Percentiles rank a stretch among this genome's conserved stretches.
Conservation (phyloP, 1,140 invertebrate species). For the Ruditapes philippinarum region DNA sequence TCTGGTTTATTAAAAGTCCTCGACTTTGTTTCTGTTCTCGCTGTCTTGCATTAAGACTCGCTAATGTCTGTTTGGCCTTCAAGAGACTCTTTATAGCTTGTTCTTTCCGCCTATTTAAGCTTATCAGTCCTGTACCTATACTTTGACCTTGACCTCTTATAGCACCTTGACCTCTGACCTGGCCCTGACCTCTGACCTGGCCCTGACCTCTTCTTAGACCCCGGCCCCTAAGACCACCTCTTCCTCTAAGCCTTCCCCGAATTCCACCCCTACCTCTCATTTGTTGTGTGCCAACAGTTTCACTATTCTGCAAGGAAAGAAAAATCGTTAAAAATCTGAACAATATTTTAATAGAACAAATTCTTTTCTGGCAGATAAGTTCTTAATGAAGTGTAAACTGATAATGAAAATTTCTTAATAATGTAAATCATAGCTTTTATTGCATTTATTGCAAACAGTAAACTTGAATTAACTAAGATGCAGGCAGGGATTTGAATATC, state of each 20-base stretch:
- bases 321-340: background rate
- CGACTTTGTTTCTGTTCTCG: constrained; percentile 30
- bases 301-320: background rate
- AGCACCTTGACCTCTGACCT: background rate
- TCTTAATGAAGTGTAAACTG: background rate
- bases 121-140: background rate
- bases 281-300: background rate
- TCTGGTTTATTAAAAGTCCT: constrained; percentile 27
- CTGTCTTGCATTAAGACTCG: constrained; percentile 9
- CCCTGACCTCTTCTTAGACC: background rate
- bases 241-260: background rate
- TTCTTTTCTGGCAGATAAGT: background rate
- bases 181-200: background rate
- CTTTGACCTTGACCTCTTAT: background rate
- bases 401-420: background rate
- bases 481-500: too few species aligned
- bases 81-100: background rate
- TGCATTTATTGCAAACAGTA: too few species aligned
- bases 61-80: constrained; percentile 46
- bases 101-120: constrained; percentile 23
- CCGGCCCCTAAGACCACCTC: background rate
- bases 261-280: constrained; percentile 31
- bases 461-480: too few species aligned
- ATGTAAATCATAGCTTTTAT: too few species aligned
- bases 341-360: background rate